A percentile compares a stretch with the other conserved stretches of the same genome.
Conservation (phyloP, 2,113 vertebrate species). For the Odontesthes bonariensis region DNA sequence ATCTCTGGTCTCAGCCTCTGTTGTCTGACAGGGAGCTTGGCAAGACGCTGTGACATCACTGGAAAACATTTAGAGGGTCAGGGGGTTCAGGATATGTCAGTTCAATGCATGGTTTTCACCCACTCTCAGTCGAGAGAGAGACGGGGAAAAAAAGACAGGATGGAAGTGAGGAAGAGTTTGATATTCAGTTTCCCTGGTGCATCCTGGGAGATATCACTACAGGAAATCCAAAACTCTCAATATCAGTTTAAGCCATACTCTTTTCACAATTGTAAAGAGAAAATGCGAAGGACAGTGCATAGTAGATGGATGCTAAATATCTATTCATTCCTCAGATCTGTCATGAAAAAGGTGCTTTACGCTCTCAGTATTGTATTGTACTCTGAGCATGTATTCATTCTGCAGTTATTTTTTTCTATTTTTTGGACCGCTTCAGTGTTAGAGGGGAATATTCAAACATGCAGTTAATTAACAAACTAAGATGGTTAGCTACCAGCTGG, state of each 20-base stretch:
- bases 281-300: constrained; percentile 63
- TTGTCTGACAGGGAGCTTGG: constrained; percentile 42
- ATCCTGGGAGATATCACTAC: constrained; percentile 78
- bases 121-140: constrained; percentile 12
- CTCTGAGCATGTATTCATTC: constrained; percentile 50
- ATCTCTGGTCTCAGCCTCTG: constrained; percentile 51
- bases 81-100: constrained; percentile 21
- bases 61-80: constrained; percentile 39
- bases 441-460: constrained; percentile 68
- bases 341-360: constrained; percentile 27
- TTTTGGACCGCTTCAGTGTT: constrained; percentile 62
- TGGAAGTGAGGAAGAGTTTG: constrained; percentile 56
- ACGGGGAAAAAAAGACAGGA: constrained; percentile 39
- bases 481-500: constrained; percentile 75
- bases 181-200: constrained; percentile 73
- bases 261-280: constrained; percentile 68
- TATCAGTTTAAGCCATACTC: constrained; percentile 67
- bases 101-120: constrained; percentile 47
- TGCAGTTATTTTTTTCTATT: constrained; percentile 32
- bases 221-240: constrained; percentile 78
- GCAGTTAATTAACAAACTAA: constrained; percentile 73
- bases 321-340: constrained; percentile 27
- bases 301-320: constrained; percentile 43
- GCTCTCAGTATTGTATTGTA: not conserved
- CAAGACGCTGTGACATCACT: constrained; percentile 46